A percentile compares a stretch with the other conserved stretches of the same genome.
Evolutionary conservation across 2,888 invertebrate genomes (phyloP).

Genomic region (Pristionchus exspectatus): DNA sequence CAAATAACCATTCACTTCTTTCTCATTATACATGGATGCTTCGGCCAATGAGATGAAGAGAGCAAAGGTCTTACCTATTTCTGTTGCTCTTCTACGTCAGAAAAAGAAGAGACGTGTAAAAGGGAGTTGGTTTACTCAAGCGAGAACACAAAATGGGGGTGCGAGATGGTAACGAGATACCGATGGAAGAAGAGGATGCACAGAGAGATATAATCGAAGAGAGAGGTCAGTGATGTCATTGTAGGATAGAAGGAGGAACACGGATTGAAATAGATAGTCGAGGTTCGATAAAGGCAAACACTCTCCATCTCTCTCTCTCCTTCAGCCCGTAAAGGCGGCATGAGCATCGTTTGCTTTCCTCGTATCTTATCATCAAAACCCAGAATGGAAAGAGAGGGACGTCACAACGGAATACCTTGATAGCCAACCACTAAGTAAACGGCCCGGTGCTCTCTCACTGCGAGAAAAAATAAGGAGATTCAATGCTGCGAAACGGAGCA

Average conservation of each 20-base stretch:
- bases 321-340: constrained; percentile 14
- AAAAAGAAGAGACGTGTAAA: background rate
- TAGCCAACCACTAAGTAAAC: background rate
- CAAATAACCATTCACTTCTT: constrained; percentile 30
- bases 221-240: constrained; percentile 46
- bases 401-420: constrained; percentile 14
- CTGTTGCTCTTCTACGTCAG: background rate
- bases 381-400: background rate
- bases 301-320: constrained; percentile 11
- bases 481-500: background rate
- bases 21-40: background rate
- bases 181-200: constrained; percentile 7
- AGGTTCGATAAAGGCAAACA: constrained; percentile 31
- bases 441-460: background rate
- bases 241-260: constrained; percentile 34
- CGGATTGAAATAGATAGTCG: constrained; percentile 32
- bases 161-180: constrained; percentile 33
- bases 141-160: constrained; percentile 22
- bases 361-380: constrained; percentile 43
- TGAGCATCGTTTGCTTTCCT: constrained; percentile 1
- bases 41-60: background rate
- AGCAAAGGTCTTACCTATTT: background rate
- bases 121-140: constrained; percentile 27
- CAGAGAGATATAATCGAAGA: constrained; percentile 1
- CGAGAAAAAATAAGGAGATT: background rate